Evolutionary conservation across 2,797 vertebrate genomes (phyloP), one percentile per base, ranked within the genome.

Genomic region (Silurus lanzhouensis): DNA sequence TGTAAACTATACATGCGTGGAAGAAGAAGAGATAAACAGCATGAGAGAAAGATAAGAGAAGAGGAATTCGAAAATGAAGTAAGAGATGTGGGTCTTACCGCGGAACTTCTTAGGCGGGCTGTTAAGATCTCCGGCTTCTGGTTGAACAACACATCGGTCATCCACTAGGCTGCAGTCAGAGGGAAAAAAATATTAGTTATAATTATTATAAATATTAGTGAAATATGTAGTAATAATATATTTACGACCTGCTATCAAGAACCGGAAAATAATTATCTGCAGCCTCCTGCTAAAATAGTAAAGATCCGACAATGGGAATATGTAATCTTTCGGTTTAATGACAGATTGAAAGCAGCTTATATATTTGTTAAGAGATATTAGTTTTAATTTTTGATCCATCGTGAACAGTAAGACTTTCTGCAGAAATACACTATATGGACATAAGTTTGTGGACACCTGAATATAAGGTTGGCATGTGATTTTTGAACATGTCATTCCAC

Each of bases 61-160:
- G 20, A 55, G 46, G 63, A 38, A 85, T 2, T 44, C 2, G n/a
- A 19, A 46, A 25, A 19, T 57, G 0, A 38, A 74, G 3, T 14
- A 17, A 63, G 52, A 77, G 12, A 82, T 46, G 58, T 7, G 75
- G 20, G 72, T n/a, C 95, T 96, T 94, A 99, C 98, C 98, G 96
- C 98, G 89, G 93, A 99, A 99, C 93, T 99, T 99, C 94, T 99
- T 99, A 85, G 98, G 98, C 58, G 98, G 98, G 89, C 98, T 99
- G 93, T 97, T 98, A 88, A 99, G 97, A 92, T 99, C 98, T 0
- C 98, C 98, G 0, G 97, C 94, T 91, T 99, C 98, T 68, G 98
- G 98, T 91, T 99, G 98, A 1, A 99, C 98, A 81, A 99, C 98
- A 91, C 98, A 99, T 46, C 98, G 96, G 86, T 99, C 98, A 89